These are phyloP conservation scores for Garra rufa DNA, from an alignment of 2,113 vertebrate genomes.

Conservation along the genomic window DNA sequence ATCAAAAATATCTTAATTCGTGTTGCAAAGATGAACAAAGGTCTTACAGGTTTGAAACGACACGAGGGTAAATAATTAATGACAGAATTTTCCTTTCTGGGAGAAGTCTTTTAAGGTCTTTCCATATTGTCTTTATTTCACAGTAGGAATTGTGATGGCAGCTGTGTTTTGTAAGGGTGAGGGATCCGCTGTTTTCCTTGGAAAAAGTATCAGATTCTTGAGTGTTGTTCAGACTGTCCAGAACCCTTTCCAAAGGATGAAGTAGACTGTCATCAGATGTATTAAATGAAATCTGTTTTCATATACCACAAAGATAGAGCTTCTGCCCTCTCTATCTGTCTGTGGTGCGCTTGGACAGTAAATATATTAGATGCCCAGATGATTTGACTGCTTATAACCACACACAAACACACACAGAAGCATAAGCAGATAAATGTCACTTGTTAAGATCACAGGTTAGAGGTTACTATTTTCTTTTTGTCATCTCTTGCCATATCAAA, in stretches of 20 bases:
- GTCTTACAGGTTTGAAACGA: too few species aligned
- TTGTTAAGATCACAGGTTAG: slow-evolving; percentile 21
- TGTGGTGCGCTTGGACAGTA: neutral
- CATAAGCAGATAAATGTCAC: neutral
- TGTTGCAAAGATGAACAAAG: too few species aligned
- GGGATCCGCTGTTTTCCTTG: slow-evolving; percentile 3
- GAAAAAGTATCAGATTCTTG: neutral
- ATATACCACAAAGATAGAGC: slow-evolving; percentile 10
- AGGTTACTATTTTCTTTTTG: neutral
- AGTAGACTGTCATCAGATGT: neutral
- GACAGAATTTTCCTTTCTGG: too few species aligned
- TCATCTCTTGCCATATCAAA: neutral
- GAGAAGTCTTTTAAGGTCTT: too few species aligned
- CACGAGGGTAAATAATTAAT: too few species aligned
- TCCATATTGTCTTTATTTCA: neutral
- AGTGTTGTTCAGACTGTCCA: neutral
- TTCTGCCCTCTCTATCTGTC: slow-evolving; percentile 34
- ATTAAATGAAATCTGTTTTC: slow-evolving; percentile 23
- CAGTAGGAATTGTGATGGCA: slow-evolving; percentile 26
- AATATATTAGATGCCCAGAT: slow-evolving; percentile 2
- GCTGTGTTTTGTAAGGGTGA: slow-evolving; percentile 28
- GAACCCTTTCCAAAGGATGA: neutral
- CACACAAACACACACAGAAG: slow-evolving; percentile 16
- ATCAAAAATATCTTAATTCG: too few species aligned
- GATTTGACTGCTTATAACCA: neutral